phyloP scores from a whole-genome alignment of 2,113 vertebrate species.

The Notiomystis cincta region DNA sequence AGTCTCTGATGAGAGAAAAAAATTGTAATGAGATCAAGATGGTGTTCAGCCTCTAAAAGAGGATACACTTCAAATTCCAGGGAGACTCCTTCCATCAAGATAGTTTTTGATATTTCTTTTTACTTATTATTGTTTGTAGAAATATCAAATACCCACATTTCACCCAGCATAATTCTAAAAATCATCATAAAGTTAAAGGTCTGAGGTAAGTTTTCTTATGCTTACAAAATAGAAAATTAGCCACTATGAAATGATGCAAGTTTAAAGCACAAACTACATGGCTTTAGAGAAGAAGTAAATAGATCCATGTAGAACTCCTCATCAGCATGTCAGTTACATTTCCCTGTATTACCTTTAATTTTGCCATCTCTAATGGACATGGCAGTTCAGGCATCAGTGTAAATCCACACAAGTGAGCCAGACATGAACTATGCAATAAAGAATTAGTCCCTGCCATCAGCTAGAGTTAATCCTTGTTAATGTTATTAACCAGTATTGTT shows the following conservation, averaged over 20 bases:
- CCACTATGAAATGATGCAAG: neutral
- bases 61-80: neutral
- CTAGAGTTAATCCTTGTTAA: neutral
- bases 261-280: neutral
- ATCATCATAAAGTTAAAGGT: neutral
- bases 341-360: neutral
- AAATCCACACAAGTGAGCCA: neutral
- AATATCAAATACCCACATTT: neutral
- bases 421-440: neutral
- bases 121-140: neutral
- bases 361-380: fast-evolving
- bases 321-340: neutral
- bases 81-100: neutral
- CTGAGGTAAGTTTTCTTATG: neutral
- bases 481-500: neutral
- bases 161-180: neutral
- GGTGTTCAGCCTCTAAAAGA: neutral
- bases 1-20: neutral
- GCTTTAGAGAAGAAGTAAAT: neutral
- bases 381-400: neutral
- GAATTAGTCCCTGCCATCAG: neutral
- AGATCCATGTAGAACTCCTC: neutral
- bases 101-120: neutral
- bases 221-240: neutral
- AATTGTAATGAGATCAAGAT: slow-evolving; percentile 37